These are phyloP conservation scores for Podotricha telesiphe DNA, from an alignment of 2,888 invertebrate genomes.

Conservation along the genomic window DNA sequence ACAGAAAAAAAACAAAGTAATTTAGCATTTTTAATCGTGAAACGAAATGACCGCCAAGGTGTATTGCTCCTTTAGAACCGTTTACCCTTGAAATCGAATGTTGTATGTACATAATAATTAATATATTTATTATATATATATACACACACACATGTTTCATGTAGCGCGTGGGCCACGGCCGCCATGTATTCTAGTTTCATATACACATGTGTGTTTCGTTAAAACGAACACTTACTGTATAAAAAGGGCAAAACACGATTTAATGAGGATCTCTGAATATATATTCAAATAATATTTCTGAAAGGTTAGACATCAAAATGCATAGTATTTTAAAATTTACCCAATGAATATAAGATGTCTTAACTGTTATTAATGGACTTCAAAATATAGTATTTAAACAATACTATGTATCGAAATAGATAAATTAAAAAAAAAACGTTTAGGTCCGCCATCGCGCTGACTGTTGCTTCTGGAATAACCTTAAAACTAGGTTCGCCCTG, in stretches of 20 bases:
- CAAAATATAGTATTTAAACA: no score
- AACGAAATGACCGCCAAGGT: slow-evolving; percentile 5
- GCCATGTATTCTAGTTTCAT: not conserved
- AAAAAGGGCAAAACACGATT: slow-evolving; percentile 5
- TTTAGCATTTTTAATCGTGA: not conserved
- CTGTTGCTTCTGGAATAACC: no score
- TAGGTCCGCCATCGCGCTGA: no score
- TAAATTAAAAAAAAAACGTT: no score
- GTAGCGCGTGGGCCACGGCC: not conserved
- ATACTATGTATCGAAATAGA: no score
- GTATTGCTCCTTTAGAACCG: not conserved
- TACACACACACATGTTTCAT: not conserved
- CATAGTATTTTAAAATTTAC: no score
- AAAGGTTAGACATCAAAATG: not conserved
- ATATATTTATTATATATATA: no score
- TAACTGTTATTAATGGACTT: no score
- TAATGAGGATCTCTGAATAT: not conserved
- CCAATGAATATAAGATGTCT: no score
- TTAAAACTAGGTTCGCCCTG: no score
- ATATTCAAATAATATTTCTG: not conserved
- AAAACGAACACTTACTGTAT: not conserved
- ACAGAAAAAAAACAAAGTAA: not conserved
- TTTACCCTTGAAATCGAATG: slow-evolving; percentile 1
- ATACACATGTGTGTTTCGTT: not conserved
- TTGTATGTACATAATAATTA: not conserved